Evolutionary conservation across 2,113 vertebrate genomes (phyloP).

Genomic region (Boleophthalmus pectinirostris): DNA sequence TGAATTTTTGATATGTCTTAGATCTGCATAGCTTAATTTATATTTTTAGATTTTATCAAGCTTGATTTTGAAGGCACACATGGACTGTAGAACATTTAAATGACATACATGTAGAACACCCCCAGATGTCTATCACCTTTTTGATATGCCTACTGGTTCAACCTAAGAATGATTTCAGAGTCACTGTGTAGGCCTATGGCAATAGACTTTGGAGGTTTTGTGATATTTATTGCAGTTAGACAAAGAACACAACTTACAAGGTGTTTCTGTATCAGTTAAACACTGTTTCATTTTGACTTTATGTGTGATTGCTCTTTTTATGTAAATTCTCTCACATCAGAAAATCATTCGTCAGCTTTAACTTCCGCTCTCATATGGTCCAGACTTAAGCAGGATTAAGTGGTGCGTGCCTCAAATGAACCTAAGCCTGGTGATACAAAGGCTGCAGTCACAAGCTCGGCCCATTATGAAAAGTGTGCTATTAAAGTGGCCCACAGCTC

Average conservation of each 20-base stretch:
- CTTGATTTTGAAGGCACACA: too few species aligned
- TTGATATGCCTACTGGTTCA: too few species aligned
- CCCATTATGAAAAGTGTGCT: conserved; percentile 25
- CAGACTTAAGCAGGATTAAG: conserved; percentile 66
- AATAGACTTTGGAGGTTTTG: too few species aligned
- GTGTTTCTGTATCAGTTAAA: conserved; percentile 58
- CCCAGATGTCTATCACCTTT: too few species aligned
- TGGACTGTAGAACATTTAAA: too few species aligned
- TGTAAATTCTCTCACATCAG: conserved; percentile 59
- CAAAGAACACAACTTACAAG: conserved; percentile 23
- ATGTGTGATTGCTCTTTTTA: conserved; percentile 55
- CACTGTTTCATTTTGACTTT: conserved; percentile 32
- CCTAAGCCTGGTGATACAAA: conserved; percentile 44
- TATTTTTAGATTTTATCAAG: too few species aligned
- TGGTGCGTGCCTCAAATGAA: conserved; percentile 54
- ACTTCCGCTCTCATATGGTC: conserved; percentile 43
- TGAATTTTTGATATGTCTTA: too few species aligned
- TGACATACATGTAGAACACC: too few species aligned
- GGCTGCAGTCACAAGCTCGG: conserved; percentile 43
- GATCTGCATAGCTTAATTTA: too few species aligned
- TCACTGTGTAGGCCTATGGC: too few species aligned
- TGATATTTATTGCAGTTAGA: neutral
- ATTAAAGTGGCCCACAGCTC: conserved; percentile 39
- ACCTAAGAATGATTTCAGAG: too few species aligned
- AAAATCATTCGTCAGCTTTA: conserved; percentile 60